phyloP scores from a whole-genome alignment of 1,140 invertebrate genomes.

The Drosophila lowei region DNA sequence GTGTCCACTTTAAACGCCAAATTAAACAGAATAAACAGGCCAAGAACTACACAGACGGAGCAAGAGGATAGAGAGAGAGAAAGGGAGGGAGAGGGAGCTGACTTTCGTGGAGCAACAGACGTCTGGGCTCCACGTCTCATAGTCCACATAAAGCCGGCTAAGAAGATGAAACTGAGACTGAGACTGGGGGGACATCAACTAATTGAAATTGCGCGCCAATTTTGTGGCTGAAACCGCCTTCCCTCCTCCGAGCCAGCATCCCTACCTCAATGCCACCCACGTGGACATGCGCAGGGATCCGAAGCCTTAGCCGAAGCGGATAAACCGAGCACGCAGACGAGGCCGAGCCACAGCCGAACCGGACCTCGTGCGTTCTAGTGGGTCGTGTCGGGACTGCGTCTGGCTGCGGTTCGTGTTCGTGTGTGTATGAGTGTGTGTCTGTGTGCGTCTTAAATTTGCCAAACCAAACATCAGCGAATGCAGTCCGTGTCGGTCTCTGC shows the following conservation, averaged over 20 bases:
- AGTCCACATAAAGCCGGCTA: too few relatives aligned
- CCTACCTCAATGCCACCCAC: neutral
- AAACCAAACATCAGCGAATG: slow-evolving; percentile 61
- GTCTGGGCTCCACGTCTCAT: too few relatives aligned
- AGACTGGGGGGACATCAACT: slow-evolving; percentile 62
- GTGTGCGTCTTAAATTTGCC: slow-evolving; percentile 54
- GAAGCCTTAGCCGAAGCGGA: neutral
- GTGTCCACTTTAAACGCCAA: slow-evolving; percentile 72
- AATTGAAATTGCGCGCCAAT: slow-evolving; percentile 80
- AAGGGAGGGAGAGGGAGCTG: too few relatives aligned
- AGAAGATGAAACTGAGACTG: slow-evolving; percentile 6
- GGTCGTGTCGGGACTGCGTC: slow-evolving; percentile 34
- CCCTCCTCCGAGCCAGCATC: neutral
- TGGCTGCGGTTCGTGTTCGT: slow-evolving; percentile 14
- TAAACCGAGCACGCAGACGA: too few relatives aligned
- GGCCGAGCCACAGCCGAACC: neutral
- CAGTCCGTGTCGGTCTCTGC: slow-evolving; percentile 76
- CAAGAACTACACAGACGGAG: slow-evolving; percentile 37
- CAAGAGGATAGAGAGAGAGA: slow-evolving; percentile 8
- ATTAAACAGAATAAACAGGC: slow-evolving; percentile 66
- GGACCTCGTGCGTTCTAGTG: slow-evolving; percentile 42
- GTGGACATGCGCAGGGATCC: slow-evolving; percentile 42
- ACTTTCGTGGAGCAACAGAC: too few relatives aligned
- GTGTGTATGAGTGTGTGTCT: slow-evolving; percentile 18
- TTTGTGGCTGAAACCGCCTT: slow-evolving; percentile 63